Evolutionary conservation across 1,140 invertebrate genomes (phyloP), one percentile per base, ranked within the genome.

Genomic region (Agrilus planipennis): DNA sequence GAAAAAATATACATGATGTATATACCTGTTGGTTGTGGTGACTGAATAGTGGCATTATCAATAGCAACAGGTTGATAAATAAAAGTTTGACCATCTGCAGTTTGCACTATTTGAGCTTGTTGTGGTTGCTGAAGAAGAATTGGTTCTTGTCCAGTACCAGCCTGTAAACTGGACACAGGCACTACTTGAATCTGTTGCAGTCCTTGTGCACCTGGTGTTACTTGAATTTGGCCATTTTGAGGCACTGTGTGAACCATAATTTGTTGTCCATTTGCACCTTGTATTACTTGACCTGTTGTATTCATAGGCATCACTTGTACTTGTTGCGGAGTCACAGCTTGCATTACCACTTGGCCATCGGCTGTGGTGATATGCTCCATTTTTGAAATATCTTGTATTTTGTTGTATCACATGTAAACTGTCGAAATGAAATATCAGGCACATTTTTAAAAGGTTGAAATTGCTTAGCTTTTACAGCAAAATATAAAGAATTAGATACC

Each of bases 51-150:
- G 22, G 71, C 64, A 57, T 71, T 68, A 31, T 69, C 69, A 12
- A 77, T 55, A 31, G 71, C 67, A n/a, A 79, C 70, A 2, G 86
- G 85, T 58, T 91, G 86, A 58, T 90, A 93, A 41, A 92, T 80
- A 46, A 86, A 84, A 0, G 89, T 90, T 61, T 94, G 89, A n/a
- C 90, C 90, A 69, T 94, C 89, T 0, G 84, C 70, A 7, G 88
- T 88, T 61, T 93, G 89, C 22, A 95, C 76, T 17, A 95, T 71
- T 62, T 90, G 84, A 45, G 82, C 75, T 36, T 82, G 78, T 15
- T 72, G 74, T 34, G 70, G 70, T 7, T 69, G 73, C 45, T 75
- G 73, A 43, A 72, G 70, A 22, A 75, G 67, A 9, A 72, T 63
- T 41, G 72, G 69, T 52, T 73, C 70, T 28, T 64, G 63, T 47